Percentiles rank a stretch among this genome's conserved stretches.
These are phyloP conservation scores for Oncorhynchus clarkii DNA, from an alignment of 2,113 vertebrate genomes.

Conservation along the genomic window DNA sequence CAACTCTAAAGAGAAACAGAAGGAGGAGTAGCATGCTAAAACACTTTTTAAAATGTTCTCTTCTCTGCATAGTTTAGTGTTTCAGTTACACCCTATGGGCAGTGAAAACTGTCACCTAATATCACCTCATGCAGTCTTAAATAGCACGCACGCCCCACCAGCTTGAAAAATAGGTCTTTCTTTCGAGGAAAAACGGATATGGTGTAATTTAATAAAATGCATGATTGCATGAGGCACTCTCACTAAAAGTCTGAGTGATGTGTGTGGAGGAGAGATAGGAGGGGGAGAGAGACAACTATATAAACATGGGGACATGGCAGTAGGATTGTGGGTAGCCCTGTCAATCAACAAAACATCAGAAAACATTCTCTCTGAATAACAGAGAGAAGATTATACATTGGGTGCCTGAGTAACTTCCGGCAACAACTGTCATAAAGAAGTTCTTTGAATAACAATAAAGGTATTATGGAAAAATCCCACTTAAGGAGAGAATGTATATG, in stretches of 20 bases:
- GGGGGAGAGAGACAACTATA: not conserved
- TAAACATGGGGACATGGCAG: not conserved
- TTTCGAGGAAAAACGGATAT: slow-evolving; percentile 68
- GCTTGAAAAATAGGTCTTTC: slow-evolving; percentile 66
- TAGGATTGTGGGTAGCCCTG: not conserved
- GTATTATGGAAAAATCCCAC: too few species aligned
- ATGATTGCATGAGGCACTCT: slow-evolving; percentile 63
- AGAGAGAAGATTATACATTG: not conserved
- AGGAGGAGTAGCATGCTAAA: slow-evolving; percentile 50
- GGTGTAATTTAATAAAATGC: slow-evolving; percentile 70
- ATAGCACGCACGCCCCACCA: slow-evolving; percentile 69
- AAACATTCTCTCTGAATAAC: not conserved
- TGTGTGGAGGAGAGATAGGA: slow-evolving; percentile 48
- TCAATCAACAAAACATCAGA: not conserved
- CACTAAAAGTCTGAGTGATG: slow-evolving; percentile 53
- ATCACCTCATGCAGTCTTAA: slow-evolving; percentile 69
- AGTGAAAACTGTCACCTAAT: slow-evolving; percentile 74
- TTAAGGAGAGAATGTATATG: too few species aligned
- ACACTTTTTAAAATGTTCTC: slow-evolving; percentile 52
- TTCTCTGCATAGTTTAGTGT: slow-evolving; percentile 62
- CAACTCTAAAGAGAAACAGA: slow-evolving; percentile 38
- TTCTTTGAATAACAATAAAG: too few species aligned
- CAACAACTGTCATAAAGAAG: too few species aligned
- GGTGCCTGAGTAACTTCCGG: not conserved
- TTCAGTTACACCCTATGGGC: slow-evolving; percentile 71